A percentile compares a stretch with the other conserved stretches of the same genome.
phyloP scores from a whole-genome alignment of 2,888 invertebrate species.

The Habroteleia sp. region DNA sequence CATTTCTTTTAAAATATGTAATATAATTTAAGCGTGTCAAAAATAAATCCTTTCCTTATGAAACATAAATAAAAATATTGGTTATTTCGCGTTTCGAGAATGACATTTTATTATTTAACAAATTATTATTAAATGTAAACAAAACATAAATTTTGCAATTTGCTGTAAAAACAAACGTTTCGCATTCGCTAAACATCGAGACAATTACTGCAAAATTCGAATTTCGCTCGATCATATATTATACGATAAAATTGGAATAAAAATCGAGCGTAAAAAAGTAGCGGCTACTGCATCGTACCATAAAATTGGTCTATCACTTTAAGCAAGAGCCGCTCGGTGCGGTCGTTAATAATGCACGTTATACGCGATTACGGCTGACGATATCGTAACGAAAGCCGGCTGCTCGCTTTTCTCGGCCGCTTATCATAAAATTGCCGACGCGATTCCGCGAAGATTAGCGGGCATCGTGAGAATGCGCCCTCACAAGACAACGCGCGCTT shows the following conservation, averaged over 20 bases:
- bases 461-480: conserved; percentile 41
- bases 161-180: too few species aligned
- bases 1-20: too few species aligned
- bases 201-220: too few species aligned
- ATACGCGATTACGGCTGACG: conserved; percentile 48
- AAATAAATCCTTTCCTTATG: too few species aligned
- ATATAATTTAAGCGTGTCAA: too few species aligned
- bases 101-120: too few species aligned
- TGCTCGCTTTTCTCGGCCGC: conserved; percentile 41
- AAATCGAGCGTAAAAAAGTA: conserved; percentile 16
- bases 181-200: too few species aligned
- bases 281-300: conserved; percentile 39
- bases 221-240: too few species aligned
- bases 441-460: conserved; percentile 31
- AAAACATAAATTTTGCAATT: too few species aligned
- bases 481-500: conserved; percentile 8
- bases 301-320: conserved; percentile 52
- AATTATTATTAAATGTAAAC: too few species aligned
- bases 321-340: conserved; percentile 1
- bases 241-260: conserved; percentile 29
- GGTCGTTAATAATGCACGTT: conserved; percentile 52
- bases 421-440: conserved; percentile 50
- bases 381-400: conserved; percentile 44
- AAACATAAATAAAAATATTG: too few species aligned
- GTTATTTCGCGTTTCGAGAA: too few species aligned